A percentile compares a stretch with the other conserved stretches of the same genome.
These are phyloP conservation scores for Moxostoma hubbsi DNA, from an alignment of 2,797 vertebrate species.

Conservation along the genomic window DNA sequence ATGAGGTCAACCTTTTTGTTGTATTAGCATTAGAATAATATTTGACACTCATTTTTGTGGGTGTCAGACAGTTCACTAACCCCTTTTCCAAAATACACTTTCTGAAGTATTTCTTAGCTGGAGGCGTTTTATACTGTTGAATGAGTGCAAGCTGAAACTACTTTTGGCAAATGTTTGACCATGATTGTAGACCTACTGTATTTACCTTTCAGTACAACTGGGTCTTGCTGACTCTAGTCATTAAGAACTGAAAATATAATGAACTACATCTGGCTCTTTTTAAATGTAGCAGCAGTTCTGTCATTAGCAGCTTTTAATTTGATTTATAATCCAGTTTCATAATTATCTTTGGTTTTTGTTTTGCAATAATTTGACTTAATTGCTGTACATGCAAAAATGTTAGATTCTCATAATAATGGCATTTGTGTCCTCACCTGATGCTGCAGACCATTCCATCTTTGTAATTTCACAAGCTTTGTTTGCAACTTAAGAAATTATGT, in stretches of 20 bases:
- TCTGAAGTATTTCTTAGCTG: neutral
- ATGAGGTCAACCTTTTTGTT: neutral
- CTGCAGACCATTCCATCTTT: too few species aligned
- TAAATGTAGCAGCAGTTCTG: neutral
- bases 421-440: too few species aligned
- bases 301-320: neutral
- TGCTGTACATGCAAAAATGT: too few species aligned
- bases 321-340: neutral
- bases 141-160: neutral
- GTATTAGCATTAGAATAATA: neutral
- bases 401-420: too few species aligned
- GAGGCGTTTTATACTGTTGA: neutral
- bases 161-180: conserved; percentile 23
- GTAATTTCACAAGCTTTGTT: too few species aligned
- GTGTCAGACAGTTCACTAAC: neutral
- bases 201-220: neutral
- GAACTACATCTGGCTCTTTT: neutral
- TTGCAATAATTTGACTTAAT: too few species aligned
- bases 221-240: neutral
- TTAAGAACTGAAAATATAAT: neutral
- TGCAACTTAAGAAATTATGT: too few species aligned
- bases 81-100: neutral
- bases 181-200: neutral
- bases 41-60: neutral
- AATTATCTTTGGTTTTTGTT: neutral